Evolutionary conservation across 2,888 invertebrate species (phyloP).

Genomic region (Nyleta sp.): DNA sequence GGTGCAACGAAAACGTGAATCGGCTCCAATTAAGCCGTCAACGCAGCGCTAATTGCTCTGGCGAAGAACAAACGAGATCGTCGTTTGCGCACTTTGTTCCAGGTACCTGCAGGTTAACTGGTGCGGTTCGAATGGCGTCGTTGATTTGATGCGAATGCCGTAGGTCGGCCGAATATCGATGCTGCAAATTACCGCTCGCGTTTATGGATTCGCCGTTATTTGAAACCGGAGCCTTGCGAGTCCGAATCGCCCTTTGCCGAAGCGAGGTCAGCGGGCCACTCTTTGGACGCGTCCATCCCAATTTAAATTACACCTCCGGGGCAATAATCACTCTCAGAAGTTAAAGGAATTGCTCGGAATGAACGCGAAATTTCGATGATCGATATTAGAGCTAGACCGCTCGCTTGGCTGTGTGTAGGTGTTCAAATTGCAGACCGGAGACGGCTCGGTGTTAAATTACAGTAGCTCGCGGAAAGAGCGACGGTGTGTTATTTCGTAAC

Average conservation of each 20-base stretch:
- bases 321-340: constrained; percentile 45
- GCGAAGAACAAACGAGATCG: constrained; percentile 55
- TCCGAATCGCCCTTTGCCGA: constrained; percentile 25
- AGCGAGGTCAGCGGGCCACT: constrained; percentile 49
- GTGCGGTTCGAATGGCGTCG: constrained; percentile 46
- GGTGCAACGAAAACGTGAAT: constrained; percentile 76
- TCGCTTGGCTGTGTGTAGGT: constrained; percentile 24
- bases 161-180: constrained; percentile 50
- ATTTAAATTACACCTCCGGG: constrained; percentile 50
- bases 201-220: constrained; percentile 51
- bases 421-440: constrained; percentile 43
- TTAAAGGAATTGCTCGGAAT: constrained; percentile 49
- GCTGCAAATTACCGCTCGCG: constrained; percentile 55
- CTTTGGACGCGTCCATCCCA: constrained; percentile 40
- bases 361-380: constrained; percentile 41
- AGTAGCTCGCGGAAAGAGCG: constrained; percentile 43
- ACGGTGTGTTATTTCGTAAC: constrained; percentile 42
- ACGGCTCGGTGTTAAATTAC: constrained; percentile 48
- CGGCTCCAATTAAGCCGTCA: constrained; percentile 77
- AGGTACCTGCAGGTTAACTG: constrained; percentile 50
- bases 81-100: constrained; percentile 58
- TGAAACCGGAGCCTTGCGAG: constrained; percentile 39
- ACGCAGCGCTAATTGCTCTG: constrained; percentile 73
- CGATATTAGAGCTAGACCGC: constrained; percentile 36
- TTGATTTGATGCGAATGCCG: constrained; percentile 54